Conservation (phyloP, 2,888 invertebrate genomes). For the Nudaria mundana region DNA sequence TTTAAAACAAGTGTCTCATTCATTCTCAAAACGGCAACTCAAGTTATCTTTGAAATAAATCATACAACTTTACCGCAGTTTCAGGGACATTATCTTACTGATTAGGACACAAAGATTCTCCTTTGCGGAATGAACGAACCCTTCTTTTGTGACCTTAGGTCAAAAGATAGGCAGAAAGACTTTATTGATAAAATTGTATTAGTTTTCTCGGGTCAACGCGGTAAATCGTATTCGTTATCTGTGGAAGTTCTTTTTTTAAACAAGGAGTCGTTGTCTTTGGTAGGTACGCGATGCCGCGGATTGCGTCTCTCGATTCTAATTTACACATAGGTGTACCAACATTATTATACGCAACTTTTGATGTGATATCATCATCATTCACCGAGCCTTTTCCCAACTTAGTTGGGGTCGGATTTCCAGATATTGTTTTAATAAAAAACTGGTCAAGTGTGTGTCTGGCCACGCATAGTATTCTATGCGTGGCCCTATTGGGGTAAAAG, state of each 20-base stretch:
- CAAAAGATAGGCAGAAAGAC: constrained; percentile 50
- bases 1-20: constrained; percentile 12
- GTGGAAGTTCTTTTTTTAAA: constrained; percentile 8
- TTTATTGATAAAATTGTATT: constrained; percentile 40
- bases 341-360: too few relatives aligned
- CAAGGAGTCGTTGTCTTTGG: constrained; percentile 10
- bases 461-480: too few relatives aligned
- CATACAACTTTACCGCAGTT: constrained; percentile 66
- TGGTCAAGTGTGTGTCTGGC: too few relatives aligned
- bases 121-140: constrained; percentile 45
- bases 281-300: constrained; percentile 7
- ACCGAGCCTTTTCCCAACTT: too few relatives aligned
- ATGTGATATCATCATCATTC: too few relatives aligned
- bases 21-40: constrained; percentile 22
- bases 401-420: too few relatives aligned
- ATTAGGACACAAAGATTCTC: constrained; percentile 61
- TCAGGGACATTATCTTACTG: constrained; percentile 68
- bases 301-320: constrained; percentile 1
- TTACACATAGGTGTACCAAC: too few relatives aligned
- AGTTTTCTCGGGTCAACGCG: constrained; percentile 20
- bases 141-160: constrained; percentile 53
- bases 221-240: constrained; percentile 18
- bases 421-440: too few relatives aligned
- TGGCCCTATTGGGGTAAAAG: too few relatives aligned
- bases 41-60: constrained; percentile 54